Percentiles rank a stretch among this genome's conserved stretches.
phyloP scores from a whole-genome alignment of 2,888 invertebrate genomes.

The Heteromurus nitidus region DNA sequence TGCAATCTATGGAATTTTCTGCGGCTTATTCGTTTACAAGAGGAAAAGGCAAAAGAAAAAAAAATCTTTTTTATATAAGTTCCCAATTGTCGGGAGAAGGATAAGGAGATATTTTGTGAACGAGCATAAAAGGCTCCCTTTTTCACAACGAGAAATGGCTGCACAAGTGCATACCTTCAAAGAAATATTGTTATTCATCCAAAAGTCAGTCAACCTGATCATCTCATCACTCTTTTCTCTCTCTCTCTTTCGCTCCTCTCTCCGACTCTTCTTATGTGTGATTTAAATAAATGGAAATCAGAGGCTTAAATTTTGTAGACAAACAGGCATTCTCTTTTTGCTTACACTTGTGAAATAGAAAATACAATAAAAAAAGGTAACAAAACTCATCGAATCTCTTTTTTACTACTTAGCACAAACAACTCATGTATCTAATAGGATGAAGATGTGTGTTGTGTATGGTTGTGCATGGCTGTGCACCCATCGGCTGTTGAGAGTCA shows the following conservation, averaged over 20 bases:
- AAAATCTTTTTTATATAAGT: neutral
- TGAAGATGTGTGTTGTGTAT: slow-evolving; percentile 13
- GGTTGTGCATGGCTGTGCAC: too few relatives aligned
- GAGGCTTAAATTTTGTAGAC: slow-evolving; percentile 42
- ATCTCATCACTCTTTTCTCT: neutral
- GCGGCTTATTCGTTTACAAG: neutral
- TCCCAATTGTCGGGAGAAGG: neutral
- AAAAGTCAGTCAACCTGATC: slow-evolving; percentile 39
- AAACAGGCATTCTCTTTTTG: slow-evolving; percentile 40
- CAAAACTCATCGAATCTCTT: too few relatives aligned
- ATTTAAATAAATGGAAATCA: too few relatives aligned
- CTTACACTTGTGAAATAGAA: slow-evolving; percentile 9
- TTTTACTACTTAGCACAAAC: neutral
- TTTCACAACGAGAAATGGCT: too few relatives aligned
- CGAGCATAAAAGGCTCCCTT: neutral
- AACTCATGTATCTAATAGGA: neutral
- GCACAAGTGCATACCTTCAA: neutral
- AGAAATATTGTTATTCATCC: slow-evolving; percentile 5
- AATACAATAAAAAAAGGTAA: too few relatives aligned
- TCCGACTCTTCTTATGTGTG: too few relatives aligned
- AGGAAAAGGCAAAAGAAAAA: neutral
- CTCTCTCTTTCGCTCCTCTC: too few relatives aligned
- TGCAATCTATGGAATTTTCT: too few relatives aligned
- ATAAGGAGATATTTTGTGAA: too few relatives aligned
- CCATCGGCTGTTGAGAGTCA: too few relatives aligned